Percentiles rank a stretch among this genome's conserved stretches.
Conservation (phyloP, 2,888 invertebrate genomes). For the Neocrepidodera transversa region DNA sequence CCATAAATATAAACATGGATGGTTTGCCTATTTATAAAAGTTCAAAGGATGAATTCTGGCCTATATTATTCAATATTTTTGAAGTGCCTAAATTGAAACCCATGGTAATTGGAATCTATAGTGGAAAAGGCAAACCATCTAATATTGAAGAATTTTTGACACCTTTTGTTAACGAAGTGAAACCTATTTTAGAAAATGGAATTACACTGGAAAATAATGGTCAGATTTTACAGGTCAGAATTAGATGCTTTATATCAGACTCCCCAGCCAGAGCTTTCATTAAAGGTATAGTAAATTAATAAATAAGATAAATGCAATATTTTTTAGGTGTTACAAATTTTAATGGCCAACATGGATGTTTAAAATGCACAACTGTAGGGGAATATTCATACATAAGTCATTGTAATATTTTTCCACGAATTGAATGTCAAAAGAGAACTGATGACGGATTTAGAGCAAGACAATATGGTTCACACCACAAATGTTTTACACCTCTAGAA, state of each 20-base stretch:
- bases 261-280: slow-evolving; percentile 39
- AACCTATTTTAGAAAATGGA: slow-evolving; percentile 5
- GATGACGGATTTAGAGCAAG: slow-evolving; percentile 15
- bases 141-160: slow-evolving; percentile 19
- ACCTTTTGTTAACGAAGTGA: slow-evolving; percentile 31
- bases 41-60: slow-evolving; percentile 25
- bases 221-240: slow-evolving; percentile 5
- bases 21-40: slow-evolving; percentile 24
- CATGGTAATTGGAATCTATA: slow-evolving; percentile 23
- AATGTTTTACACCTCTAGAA: slow-evolving; percentile 2
- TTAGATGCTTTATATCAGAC: slow-evolving; percentile 38
- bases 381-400: slow-evolving; percentile 40
- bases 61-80: slow-evolving; percentile 21
- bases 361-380: slow-evolving; percentile 33
- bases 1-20: slow-evolving; percentile 12
- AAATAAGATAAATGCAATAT: slow-evolving; percentile 1
- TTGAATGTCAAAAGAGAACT: slow-evolving; percentile 4
- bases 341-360: slow-evolving; percentile 34
- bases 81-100: slow-evolving; percentile 13
- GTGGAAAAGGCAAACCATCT: slow-evolving; percentile 18
- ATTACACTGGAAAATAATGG: slow-evolving; percentile 1
- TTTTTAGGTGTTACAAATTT: slow-evolving; percentile 40
- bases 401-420: slow-evolving; percentile 21
- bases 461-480: slow-evolving; percentile 23
- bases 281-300: slow-evolving; percentile 29